These are phyloP conservation scores for Psittacula echo DNA, from an alignment of 2,797 vertebrate genomes.

Conservation along the genomic window DNA sequence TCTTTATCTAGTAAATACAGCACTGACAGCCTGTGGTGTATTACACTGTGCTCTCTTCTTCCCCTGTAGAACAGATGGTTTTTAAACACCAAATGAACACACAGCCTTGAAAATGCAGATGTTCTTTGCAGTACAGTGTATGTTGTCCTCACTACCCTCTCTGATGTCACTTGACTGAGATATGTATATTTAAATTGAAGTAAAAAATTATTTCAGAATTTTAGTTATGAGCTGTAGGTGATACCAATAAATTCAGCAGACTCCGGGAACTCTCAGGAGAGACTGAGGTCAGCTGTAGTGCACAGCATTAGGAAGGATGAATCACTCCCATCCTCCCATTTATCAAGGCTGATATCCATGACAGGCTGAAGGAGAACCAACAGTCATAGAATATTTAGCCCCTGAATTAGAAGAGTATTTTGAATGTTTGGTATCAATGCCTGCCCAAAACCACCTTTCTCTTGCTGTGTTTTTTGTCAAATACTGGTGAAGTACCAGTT, in stretches of 20 bases:
- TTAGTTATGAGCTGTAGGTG: not conserved
- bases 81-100: not conserved
- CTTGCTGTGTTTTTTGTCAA: not conserved
- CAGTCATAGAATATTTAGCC: not conserved
- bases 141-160: not conserved
- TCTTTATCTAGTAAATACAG: not conserved
- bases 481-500: not conserved
- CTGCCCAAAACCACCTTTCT: not conserved
- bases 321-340: constrained; percentile 27
- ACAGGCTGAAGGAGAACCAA: constrained; percentile 19
- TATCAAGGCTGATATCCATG: constrained; percentile 21
- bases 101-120: not conserved
- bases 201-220: not conserved
- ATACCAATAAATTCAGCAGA: not conserved
- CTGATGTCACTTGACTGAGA: not conserved
- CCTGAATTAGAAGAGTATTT: not conserved
- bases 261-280: constrained; percentile 23
- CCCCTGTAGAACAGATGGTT: not conserved
- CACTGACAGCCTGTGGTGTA: not conserved
- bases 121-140: not conserved
- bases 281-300: constrained; percentile 43
- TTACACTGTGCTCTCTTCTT: not conserved
- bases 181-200: not conserved
- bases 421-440: not conserved
- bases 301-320: constrained; percentile 28